Percentiles rank a stretch among this genome's conserved stretches.
phyloP scores from a whole-genome alignment of 2,113 vertebrate species.

The Corythoichthys intestinalis region DNA sequence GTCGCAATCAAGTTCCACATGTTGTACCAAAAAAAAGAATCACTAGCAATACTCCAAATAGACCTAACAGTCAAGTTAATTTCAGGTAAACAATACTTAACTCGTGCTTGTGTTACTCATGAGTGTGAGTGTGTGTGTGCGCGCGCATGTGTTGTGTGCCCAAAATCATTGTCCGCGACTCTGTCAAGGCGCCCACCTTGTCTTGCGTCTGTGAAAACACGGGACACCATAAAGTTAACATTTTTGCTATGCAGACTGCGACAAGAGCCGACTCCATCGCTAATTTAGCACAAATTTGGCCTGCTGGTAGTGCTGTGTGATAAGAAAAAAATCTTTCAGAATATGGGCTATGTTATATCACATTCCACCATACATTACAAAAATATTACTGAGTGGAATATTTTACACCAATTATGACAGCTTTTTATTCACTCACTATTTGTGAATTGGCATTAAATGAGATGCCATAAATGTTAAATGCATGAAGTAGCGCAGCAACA shows the following conservation, averaged over 20 bases:
- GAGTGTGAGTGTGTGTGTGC: conserved; percentile 17
- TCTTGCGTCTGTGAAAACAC: conserved; percentile 79
- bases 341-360: no score
- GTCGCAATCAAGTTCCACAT: conserved; percentile 14
- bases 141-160: conserved; percentile 47
- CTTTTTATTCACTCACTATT: no score
- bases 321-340: no score
- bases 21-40: conserved; percentile 21
- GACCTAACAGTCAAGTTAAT: conserved; percentile 21
- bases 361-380: no score
- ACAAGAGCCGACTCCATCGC: conserved; percentile 8
- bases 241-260: not conserved
- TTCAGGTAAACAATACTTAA: conserved; percentile 59
- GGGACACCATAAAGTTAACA: conserved; percentile 70
- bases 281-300: conserved; percentile 9
- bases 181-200: conserved; percentile 74
- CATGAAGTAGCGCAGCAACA: no score
- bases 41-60: conserved; percentile 15
- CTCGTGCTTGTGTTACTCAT: conserved; percentile 29
- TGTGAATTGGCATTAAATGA: no score
- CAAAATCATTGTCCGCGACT: conserved; percentile 64
- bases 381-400: no score
- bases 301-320: no score
- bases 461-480: no score
- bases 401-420: no score